A percentile compares a stretch with the other conserved stretches of the same genome.
Conservation (phyloP, 2,113 vertebrate species). For the Tapirus terrestris region DNA sequence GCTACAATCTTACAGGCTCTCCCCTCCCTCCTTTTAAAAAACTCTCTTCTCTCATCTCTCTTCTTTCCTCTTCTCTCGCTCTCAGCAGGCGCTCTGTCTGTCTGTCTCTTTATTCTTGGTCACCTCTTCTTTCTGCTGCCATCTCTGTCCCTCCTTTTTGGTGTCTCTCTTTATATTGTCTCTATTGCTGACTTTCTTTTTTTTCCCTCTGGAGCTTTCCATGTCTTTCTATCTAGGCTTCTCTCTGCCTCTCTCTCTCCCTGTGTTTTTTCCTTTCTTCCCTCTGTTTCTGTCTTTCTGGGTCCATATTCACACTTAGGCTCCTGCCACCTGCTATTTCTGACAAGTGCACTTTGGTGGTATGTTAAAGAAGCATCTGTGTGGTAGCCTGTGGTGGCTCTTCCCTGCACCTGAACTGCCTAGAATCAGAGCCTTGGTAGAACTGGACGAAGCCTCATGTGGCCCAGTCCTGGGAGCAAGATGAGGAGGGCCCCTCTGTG, state of each 20-base stretch:
- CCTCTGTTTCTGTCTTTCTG: conserved; percentile 83
- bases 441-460: conserved; percentile 61
- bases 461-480: neutral
- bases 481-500: neutral
- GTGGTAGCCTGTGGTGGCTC: conserved; percentile 67
- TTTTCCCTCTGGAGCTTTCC: neutral
- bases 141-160: neutral
- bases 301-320: conserved; percentile 90
- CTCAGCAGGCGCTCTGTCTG: neutral
- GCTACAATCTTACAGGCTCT: neutral
- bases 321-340: conserved; percentile 91
- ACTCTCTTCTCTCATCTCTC: neutral
- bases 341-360: conserved; percentile 85
- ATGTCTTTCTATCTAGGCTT: neutral
- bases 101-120: neutral
- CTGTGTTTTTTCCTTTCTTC: neutral
- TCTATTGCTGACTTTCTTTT: neutral
- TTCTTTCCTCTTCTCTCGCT: neutral
- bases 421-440: neutral
- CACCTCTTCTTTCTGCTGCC: neutral
- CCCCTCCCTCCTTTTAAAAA: neutral
- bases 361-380: conserved; percentile 91
- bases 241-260: neutral
- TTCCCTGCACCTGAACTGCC: neutral
- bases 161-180: neutral